phyloP scores from a whole-genome alignment of 2,888 invertebrate genomes.

The Epinotia bilunana region DNA sequence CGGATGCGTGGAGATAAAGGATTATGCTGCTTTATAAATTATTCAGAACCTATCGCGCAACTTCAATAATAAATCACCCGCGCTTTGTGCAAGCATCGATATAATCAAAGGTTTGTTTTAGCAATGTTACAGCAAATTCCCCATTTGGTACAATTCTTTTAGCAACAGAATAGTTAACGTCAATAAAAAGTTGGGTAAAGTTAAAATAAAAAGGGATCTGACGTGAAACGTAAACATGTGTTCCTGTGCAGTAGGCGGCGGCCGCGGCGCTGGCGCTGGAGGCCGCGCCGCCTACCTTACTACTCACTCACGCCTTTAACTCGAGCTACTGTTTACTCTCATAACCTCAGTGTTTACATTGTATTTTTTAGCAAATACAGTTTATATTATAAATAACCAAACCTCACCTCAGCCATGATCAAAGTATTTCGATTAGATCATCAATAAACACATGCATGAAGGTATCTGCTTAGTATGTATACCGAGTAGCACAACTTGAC shows the following conservation, averaged over 20 bases:
- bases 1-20: conserved; percentile 21
- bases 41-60: conserved; percentile 35
- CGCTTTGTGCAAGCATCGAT: conserved; percentile 14
- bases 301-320: too few relatives aligned
- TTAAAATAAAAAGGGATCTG: conserved; percentile 62
- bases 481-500: not conserved
- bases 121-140: conserved; percentile 10
- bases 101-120: conserved; percentile 7
- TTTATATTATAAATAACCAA: conserved; percentile 22
- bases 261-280: conserved; percentile 52
- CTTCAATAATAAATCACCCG: conserved; percentile 38
- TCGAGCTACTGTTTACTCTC: conserved; percentile 45
- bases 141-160: conserved; percentile 17
- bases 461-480: not conserved
- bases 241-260: conserved; percentile 69
- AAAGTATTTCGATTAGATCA: conserved; percentile 14
- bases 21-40: conserved; percentile 24
- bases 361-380: conserved; percentile 60
- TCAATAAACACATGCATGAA: not conserved
- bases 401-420: not conserved
- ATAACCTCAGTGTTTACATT: conserved; percentile 61
- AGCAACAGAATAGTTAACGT: conserved; percentile 12
- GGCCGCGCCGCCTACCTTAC: conserved; percentile 59
- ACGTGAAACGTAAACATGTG: conserved; percentile 74
- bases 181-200: conserved; percentile 45